Evolutionary conservation across 2,888 invertebrate species (phyloP).

Genomic region (Drosophila paucipuncta): DNA sequence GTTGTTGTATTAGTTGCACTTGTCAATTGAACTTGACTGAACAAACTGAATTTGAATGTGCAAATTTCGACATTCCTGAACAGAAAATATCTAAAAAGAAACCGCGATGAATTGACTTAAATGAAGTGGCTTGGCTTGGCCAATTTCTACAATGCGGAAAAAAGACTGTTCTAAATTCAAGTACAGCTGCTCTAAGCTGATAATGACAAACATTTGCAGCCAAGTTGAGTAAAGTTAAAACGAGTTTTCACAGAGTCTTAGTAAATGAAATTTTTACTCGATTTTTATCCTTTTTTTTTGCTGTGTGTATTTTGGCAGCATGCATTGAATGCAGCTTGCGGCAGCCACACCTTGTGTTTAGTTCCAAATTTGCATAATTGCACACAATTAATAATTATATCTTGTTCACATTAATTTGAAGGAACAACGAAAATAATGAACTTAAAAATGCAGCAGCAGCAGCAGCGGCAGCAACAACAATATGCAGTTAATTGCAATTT

Average conservation of each 20-base stretch:
- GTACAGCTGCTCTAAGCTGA: background rate
- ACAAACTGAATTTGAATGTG: background rate
- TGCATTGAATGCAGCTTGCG: background rate
- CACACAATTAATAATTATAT: constrained; percentile 15
- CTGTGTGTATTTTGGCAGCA: background rate
- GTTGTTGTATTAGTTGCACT: background rate
- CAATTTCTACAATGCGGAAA: background rate
- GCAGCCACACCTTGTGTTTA: constrained; percentile 23
- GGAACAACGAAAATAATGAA: constrained; percentile 1
- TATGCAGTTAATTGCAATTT: constrained; percentile 78
- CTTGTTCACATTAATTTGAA: constrained; percentile 3
- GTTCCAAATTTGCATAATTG: constrained; percentile 46
- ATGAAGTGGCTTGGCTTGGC: background rate
- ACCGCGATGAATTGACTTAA: background rate
- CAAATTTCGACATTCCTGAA: background rate
- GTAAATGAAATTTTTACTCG: background rate
- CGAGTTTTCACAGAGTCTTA: background rate
- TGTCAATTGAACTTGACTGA: background rate
- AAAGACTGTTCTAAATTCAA: background rate
- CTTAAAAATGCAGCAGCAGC: constrained; percentile 12
- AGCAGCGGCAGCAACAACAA: constrained; percentile 32
- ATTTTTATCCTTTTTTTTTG: background rate
- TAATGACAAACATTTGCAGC: background rate
- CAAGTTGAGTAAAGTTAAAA: background rate
- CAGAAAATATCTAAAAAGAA: background rate